Evolutionary conservation across 2,888 invertebrate species (phyloP).

Genomic region (Anorthoa munda): DNA sequence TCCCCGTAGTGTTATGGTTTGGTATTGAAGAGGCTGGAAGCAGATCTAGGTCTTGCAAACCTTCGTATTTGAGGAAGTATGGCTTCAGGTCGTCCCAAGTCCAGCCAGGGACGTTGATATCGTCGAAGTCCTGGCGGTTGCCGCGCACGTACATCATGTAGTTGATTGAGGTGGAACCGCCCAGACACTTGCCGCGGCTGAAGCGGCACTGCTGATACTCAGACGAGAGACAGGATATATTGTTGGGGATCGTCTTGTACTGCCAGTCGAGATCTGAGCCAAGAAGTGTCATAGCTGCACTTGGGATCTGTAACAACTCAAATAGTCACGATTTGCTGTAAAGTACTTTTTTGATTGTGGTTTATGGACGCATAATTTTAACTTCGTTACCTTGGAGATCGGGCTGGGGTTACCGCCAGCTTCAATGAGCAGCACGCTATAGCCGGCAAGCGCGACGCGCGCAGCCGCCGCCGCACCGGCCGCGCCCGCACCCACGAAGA

Average conservation of each 20-base stretch:
- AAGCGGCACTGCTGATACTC: constrained; percentile 72
- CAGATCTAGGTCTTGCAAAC: constrained; percentile 69
- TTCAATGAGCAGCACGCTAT: constrained; percentile 77
- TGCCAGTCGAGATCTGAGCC: constrained; percentile 78
- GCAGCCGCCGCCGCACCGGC: constrained; percentile 77
- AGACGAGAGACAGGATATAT: constrained; percentile 78
- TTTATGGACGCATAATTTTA: background rate
- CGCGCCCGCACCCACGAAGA: constrained; percentile 88
- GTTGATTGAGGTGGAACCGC: constrained; percentile 83
- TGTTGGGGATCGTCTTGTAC: constrained; percentile 77
- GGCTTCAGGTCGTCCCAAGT: constrained; percentile 77
- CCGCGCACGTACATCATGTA: constrained; percentile 83
- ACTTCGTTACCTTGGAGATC: constrained; percentile 67
- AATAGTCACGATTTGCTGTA: background rate
- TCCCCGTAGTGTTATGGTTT: constrained; percentile 79
- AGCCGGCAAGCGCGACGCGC: constrained; percentile 76
- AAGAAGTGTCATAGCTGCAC: constrained; percentile 64
- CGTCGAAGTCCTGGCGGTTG: constrained; percentile 75
- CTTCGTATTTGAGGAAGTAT: constrained; percentile 80
- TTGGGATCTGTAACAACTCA: constrained; percentile 74
- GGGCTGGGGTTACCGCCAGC: constrained; percentile 76
- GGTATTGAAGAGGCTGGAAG: constrained; percentile 75
- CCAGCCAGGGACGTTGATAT: constrained; percentile 77
- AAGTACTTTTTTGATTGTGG: background rate
- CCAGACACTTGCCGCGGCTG: constrained; percentile 80